Percentiles rank a stretch among this genome's conserved stretches.
phyloP scores from a whole-genome alignment of 2,113 vertebrate species.

The Notarius lentiginosus region DNA sequence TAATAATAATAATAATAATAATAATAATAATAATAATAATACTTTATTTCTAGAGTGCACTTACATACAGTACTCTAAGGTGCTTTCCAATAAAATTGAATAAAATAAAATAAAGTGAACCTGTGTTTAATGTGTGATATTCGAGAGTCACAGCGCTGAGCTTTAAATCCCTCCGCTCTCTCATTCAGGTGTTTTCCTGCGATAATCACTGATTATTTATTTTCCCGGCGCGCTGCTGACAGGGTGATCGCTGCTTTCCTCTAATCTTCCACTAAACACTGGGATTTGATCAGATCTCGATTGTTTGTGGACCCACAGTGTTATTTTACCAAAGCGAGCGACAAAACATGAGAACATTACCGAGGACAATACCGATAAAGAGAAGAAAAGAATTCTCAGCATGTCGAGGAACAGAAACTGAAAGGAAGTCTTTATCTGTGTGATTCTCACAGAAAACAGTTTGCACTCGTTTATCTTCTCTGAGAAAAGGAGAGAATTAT shows the following conservation, averaged over 20 bases:
- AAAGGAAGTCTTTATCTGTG: neutral
- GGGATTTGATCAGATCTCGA: constrained; percentile 18
- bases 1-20: too few relatives aligned
- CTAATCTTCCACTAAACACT: constrained; percentile 21
- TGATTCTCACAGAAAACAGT: neutral
- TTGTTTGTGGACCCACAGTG: neutral
- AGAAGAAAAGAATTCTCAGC: neutral
- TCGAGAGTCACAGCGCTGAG: neutral
- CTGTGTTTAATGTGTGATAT: neutral
- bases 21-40: too few relatives aligned
- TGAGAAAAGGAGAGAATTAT: neutral
- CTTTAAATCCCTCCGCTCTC: neutral
- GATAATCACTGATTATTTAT: constrained; percentile 15
- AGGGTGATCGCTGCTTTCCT: constrained; percentile 18
- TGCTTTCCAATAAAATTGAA: too few relatives aligned
- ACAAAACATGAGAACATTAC: neutral
- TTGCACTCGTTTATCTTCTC: neutral
- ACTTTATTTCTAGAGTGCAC: too few relatives aligned
- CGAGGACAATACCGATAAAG: neutral
- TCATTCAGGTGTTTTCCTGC: constrained; percentile 13
- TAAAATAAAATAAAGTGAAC: neutral
- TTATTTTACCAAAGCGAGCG: neutral
- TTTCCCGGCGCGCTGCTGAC: constrained; percentile 15
- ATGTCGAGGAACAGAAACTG: neutral
- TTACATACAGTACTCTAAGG: too few relatives aligned